Evolutionary conservation across 2,113 vertebrate species (phyloP).

Genomic region (Mesembrinibis cayennensis): DNA sequence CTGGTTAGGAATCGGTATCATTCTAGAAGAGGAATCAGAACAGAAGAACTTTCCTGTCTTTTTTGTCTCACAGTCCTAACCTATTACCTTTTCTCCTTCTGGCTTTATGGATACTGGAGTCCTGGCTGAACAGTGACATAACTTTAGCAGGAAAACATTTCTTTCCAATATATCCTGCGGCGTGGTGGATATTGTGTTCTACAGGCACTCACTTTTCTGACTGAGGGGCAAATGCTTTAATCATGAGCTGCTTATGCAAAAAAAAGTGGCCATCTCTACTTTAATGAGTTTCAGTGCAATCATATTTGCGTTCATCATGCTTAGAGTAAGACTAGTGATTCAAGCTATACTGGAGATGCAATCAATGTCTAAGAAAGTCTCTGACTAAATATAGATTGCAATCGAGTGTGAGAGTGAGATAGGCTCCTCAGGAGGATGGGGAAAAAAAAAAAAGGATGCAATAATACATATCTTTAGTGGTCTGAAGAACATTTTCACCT

Average conservation of each 20-base stretch:
- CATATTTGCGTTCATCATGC: constrained; percentile 14
- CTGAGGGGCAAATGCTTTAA: neutral
- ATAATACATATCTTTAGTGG: neutral
- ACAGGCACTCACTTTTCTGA: neutral
- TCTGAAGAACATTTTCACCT: neutral
- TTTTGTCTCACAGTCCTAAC: neutral
- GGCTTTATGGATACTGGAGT: neutral
- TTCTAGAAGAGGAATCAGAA: neutral
- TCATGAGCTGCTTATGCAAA: neutral
- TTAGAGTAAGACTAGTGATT: constrained; percentile 2
- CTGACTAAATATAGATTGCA: constrained; percentile 44
- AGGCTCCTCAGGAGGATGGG: neutral
- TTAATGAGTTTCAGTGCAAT: constrained; percentile 45
- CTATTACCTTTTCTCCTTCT: neutral
- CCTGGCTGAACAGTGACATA: neutral
- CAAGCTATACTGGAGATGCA: neutral
- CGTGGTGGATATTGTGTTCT: neutral
- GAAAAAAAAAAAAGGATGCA: neutral
- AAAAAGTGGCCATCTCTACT: neutral
- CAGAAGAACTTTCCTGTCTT: neutral
- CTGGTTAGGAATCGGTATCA: fast-evolving
- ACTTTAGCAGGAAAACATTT: neutral
- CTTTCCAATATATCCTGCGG: neutral
- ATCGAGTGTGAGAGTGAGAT: neutral
- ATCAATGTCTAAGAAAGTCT: constrained; percentile 20